These are phyloP conservation scores for Platycercus adscitus DNA, from an alignment of 2,113 vertebrate species.

Conservation along the genomic window DNA sequence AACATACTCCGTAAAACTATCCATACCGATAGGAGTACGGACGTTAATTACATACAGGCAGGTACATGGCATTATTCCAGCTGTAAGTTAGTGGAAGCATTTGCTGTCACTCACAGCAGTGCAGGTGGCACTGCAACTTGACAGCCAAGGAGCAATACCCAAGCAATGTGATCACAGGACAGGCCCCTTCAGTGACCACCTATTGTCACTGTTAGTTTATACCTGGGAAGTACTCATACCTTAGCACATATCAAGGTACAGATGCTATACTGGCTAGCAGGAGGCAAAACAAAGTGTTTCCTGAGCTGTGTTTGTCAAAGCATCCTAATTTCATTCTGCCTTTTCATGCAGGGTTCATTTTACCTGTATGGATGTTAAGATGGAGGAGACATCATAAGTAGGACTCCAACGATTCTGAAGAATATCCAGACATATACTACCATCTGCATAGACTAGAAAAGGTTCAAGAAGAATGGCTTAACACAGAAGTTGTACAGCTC, in stretches of 20 bases:
- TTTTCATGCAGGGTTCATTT: conserved; percentile 15
- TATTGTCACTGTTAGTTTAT: background rate
- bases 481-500: background rate
- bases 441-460: conserved; percentile 94
- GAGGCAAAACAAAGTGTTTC: background rate
- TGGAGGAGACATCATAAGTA: conserved; percentile 98
- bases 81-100: background rate
- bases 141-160: background rate
- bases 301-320: background rate
- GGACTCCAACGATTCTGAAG: conserved; percentile 99
- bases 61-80: accelerated
- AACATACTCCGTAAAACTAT: background rate
- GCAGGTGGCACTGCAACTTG: background rate
- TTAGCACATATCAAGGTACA: accelerated
- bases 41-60: background rate
- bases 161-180: accelerated
- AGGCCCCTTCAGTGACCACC: background rate
- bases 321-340: background rate
- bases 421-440: conserved; percentile 99
- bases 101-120: accelerated
- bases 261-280: background rate
- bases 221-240: background rate
- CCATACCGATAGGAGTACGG: accelerated
- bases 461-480: background rate
- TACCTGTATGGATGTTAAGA: conserved; percentile 99